Evolutionary conservation across 1,140 invertebrate genomes (phyloP), one percentile per base, ranked within the genome.

Genomic region (Aleiodes sp.): DNA sequence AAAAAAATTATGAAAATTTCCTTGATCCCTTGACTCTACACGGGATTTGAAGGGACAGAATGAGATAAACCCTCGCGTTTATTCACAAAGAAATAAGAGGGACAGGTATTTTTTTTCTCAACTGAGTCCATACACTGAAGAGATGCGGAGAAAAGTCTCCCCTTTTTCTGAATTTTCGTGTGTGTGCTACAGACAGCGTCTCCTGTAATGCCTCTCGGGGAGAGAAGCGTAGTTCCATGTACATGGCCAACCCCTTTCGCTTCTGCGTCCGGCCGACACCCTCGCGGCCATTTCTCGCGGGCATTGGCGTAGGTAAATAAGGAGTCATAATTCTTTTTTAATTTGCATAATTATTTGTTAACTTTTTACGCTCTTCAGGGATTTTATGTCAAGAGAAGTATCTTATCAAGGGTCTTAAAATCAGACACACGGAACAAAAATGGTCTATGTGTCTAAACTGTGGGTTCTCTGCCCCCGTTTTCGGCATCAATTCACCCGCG

Each of bases 251-350:
- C 74, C 73, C 75, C 73, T 78, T 77, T 75, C 64, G 70, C 70
- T 76, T 75, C 52, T 31, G 69, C 76, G 67, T 80, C 72, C 71
- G 70, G 64, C 66, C 70, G 65, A 77, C 76, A 76, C 65, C 64
- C 77, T 73, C 67, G 24, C 57, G 65, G 39, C 71, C 70, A 73
- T 75, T 76, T 75, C 63, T 80, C 70, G 46, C 66, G 43, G 31
- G 28, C 76, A 80, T 70, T 74, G 75, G 75, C 76, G 75, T 75
- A 66, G 39, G 57, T 52, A 24, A n/a, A 28, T 59, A 52, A 52
- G 46, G 16, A 52, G 41, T 10, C 16, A 7, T 9, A 46, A 2
- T 21, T 19, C 28, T 31, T 56, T 35, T 26, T 46, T 65, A 65
- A 61, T 61, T 33, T 61, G 31, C 59, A 61, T 61, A 61, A 61